Evolutionary conservation across 2,113 vertebrate genomes (phyloP), one percentile per base, ranked within the genome.

Genomic region (Lipophrys pholis): DNA sequence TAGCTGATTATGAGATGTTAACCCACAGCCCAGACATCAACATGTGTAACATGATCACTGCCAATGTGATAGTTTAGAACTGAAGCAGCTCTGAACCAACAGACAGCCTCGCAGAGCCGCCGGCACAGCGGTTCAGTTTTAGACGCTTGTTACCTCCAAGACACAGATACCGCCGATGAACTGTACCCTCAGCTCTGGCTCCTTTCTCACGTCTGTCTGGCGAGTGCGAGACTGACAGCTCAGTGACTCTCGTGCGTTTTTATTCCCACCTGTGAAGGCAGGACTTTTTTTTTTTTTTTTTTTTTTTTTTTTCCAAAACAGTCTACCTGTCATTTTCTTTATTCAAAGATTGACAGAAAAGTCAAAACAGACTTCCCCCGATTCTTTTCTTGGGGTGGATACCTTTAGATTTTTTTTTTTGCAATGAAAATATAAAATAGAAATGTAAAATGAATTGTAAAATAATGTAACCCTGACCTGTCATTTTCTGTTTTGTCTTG

Each of bases 191-290:
- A 51, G 16, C 21, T 68, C 52, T 52, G 6, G 68, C n/a, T 43
- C 21, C 21, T 21, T 58, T 49, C 36, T 15, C 5, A 11, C 17
- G 7, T 58, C 61, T 56, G 7, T 58, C 66, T 73, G 62, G 42
- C 54, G 41, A 12, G 15, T 54, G 53, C 8, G 43, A 60, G 69
- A 81, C 5, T 67, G 82, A 74, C 78, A 81, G 73, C 30, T 38
- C 38, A 45, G 50, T 51, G 46, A 50, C 42, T 68, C 15, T 43
- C 30, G 14, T 63, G 39, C 52, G 67, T 55, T 64, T 69, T 76
- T 40, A 59, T 43, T 45, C 43, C 21, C 45, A 54, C 40, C 39
- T 56, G 42, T 72, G 60, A 76, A 54, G 45, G 17, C 55, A 60
- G 17, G 45, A 54, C 66, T 40, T n/a, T 17, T 65, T 2, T 52